These are phyloP conservation scores for Dendrolimus punctatus DNA, from an alignment of 1,140 invertebrate genomes.

Conservation along the genomic window DNA sequence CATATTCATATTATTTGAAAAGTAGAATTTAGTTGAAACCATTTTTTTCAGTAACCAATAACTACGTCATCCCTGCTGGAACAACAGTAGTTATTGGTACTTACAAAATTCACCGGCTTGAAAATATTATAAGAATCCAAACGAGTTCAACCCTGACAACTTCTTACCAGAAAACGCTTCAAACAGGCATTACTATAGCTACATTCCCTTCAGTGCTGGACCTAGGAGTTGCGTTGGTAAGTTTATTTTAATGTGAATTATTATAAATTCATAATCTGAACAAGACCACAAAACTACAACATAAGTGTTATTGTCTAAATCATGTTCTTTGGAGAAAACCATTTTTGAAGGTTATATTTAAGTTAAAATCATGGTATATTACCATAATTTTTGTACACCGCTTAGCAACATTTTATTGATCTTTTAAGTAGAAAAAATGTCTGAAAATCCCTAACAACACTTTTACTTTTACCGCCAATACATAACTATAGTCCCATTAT, in stretches of 20 bases:
- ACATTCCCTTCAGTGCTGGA: constrained; percentile 90
- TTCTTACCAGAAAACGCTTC: constrained; percentile 85
- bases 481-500: no score
- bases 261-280: neutral
- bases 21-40: no score
- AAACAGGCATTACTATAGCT: constrained; percentile 87
- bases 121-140: constrained; percentile 82
- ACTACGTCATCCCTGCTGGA: constrained; percentile 76
- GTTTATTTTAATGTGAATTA: constrained; percentile 16
- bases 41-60: constrained; percentile 55
- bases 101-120: constrained; percentile 79
- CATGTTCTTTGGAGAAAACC: no score
- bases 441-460: no score
- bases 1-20: no score
- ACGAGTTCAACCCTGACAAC: constrained; percentile 88
- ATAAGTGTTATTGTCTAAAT: no score
- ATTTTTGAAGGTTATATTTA: no score
- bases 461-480: no score
- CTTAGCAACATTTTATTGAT: no score
- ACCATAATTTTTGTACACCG: no score
- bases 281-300: neutral
- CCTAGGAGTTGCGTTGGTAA: constrained; percentile 88
- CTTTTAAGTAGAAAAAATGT: no score
- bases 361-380: no score
- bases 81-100: constrained; percentile 78